These are phyloP conservation scores for Petaurus breviceps DNA, from an alignment of 2,113 vertebrate species.

Conservation along the genomic window DNA sequence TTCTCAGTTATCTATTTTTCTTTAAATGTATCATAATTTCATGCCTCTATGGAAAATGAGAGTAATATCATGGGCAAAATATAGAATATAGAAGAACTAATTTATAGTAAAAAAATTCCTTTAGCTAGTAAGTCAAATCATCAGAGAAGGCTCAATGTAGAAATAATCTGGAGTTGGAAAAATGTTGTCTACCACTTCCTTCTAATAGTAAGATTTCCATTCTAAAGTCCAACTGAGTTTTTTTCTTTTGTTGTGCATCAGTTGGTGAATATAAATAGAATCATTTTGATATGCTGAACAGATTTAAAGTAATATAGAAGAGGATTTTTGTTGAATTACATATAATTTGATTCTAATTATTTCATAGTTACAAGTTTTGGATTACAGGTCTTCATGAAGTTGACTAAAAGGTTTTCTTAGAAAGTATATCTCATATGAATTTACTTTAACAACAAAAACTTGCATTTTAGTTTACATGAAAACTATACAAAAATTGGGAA, in stretches of 20 bases:
- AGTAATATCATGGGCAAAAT: constrained; percentile 13
- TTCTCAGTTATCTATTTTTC: constrained; percentile 25
- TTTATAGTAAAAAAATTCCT: constrained; percentile 6
- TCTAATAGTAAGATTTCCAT: not conserved
- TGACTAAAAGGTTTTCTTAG: not conserved
- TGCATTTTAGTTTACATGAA: not conserved
- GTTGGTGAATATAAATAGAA: constrained; percentile 35
- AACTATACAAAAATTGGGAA: not conserved
- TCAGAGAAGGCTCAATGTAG: constrained; percentile 25
- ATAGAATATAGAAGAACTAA: constrained; percentile 28
- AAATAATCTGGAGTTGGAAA: not conserved
- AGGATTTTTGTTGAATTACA: constrained; percentile 45
- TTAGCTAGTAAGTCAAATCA: constrained; percentile 19
- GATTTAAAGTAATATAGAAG: not conserved
- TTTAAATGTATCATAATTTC: not conserved
- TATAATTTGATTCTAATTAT: constrained; percentile 41
- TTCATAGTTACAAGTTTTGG: constrained; percentile 43
- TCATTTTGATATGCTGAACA: constrained; percentile 4
- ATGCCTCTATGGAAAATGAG: not conserved
- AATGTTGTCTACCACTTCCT: not conserved
- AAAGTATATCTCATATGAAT: not conserved
- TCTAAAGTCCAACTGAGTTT: constrained; percentile 26
- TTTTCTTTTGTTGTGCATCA: constrained; percentile 14
- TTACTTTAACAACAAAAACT: not conserved
- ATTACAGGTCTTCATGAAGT: constrained; percentile 39